Evolutionary conservation across 53 echinoderm and acorn worm species (phyloP).

Genomic region (Astropecten irregularis): DNA sequence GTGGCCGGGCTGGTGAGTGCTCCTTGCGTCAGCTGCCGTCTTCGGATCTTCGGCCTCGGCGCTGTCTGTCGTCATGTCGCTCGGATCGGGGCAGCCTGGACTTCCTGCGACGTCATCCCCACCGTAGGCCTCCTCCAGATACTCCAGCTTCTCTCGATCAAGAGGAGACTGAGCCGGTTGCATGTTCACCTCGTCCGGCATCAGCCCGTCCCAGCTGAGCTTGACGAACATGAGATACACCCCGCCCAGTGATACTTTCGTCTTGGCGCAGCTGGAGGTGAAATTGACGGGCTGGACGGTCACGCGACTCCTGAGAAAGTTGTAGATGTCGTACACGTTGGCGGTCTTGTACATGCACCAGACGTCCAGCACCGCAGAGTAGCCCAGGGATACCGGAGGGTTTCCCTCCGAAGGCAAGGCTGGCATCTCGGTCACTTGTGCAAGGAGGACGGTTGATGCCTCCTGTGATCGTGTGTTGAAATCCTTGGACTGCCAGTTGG

Average conservation of each 20-base stretch:
- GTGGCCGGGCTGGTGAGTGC: too few species aligned
- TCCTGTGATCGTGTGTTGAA: background rate
- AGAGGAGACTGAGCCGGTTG: background rate
- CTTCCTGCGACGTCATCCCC: background rate
- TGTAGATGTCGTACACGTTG: background rate
- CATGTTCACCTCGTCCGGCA: constrained; percentile 1
- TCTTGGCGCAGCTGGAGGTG: background rate
- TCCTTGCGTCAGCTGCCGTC: too few species aligned
- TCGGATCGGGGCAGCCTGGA: background rate
- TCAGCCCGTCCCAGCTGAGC: background rate
- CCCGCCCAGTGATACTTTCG: background rate
- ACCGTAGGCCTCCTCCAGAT: background rate
- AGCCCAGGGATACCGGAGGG: background rate
- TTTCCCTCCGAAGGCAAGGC: background rate
- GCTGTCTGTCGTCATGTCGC: too few species aligned
- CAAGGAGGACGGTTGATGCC: background rate
- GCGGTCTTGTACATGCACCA: constrained; percentile 4
- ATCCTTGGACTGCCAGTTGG: background rate
- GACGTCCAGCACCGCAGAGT: background rate
- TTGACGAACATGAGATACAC: background rate
- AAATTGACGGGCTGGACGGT: background rate
- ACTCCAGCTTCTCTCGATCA: background rate
- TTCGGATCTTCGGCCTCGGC: too few species aligned
- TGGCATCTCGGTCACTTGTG: background rate
- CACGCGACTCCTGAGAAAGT: background rate